These are phyloP conservation scores for Leptinotarsa texana DNA, from an alignment of 1,140 invertebrate genomes.

Conservation along the genomic window DNA sequence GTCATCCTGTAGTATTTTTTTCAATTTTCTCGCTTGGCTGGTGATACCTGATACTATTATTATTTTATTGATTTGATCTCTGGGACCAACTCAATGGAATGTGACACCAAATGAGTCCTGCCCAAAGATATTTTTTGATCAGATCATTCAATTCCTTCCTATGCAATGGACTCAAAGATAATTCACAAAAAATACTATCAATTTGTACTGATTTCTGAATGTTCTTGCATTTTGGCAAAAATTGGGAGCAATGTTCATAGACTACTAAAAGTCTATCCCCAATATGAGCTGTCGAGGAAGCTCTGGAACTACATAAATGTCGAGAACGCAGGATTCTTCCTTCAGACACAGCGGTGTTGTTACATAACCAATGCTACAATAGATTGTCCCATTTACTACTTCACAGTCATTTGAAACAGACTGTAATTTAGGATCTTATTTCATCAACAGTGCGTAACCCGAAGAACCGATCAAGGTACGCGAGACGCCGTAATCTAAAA, in stretches of 20 bases:
- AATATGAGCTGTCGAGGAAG: constrained; percentile 15
- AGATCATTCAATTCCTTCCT: too few species aligned
- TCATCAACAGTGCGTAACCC: constrained; percentile 18
- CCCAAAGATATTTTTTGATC: too few species aligned
- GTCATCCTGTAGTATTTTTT: too few species aligned
- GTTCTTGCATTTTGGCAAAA: too few species aligned
- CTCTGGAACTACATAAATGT: neutral
- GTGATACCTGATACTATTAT: too few species aligned
- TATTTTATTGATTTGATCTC: too few species aligned
- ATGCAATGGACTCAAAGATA: too few species aligned
- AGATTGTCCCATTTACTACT: neutral
- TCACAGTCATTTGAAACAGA: neutral
- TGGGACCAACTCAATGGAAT: too few species aligned
- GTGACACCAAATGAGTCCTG: too few species aligned
- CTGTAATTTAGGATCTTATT: neutral
- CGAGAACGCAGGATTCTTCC: neutral
- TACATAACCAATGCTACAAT: neutral
- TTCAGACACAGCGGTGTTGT: neutral
- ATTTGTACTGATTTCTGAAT: too few species aligned
- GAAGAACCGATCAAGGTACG: neutral
- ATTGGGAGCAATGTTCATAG: constrained; percentile 23
- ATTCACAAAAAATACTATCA: too few species aligned
- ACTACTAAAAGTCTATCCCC: constrained; percentile 25
- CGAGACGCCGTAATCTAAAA: neutral
- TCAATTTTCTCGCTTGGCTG: too few species aligned